Percentiles rank a stretch among this genome's conserved stretches.
Evolutionary conservation across 1,140 invertebrate genomes (phyloP).

Genomic region (Neuroterus valhalla): DNA sequence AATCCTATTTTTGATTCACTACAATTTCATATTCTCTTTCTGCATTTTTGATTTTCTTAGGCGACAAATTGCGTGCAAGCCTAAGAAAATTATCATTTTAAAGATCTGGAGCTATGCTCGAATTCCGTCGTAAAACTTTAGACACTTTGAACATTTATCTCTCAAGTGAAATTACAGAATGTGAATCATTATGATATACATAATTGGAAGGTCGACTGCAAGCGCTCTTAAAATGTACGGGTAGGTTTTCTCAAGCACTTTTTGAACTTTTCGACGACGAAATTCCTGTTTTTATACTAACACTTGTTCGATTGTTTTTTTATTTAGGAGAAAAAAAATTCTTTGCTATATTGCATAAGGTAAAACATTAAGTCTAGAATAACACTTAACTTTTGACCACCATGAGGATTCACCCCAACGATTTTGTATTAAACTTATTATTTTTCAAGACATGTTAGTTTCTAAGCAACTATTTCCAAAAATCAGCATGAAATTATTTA

Average conservation of each 20-base stretch:
- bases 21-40: not conserved
- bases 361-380: too few species aligned
- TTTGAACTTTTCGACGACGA: not conserved
- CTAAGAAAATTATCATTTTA: not conserved
- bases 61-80: not conserved
- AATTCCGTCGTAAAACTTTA: not conserved
- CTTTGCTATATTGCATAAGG: too few species aligned
- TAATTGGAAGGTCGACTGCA: conserved; percentile 4
- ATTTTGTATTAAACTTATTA: too few species aligned
- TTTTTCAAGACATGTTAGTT: too few species aligned
- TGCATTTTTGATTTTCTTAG: not conserved
- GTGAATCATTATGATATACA: conserved; percentile 13
- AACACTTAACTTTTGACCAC: too few species aligned
- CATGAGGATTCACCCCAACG: too few species aligned
- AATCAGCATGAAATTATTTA: too few species aligned
- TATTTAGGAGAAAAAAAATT: too few species aligned
- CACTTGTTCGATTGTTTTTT: too few species aligned
- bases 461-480: too few species aligned
- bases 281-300: too few species aligned
- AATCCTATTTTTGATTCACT: not conserved
- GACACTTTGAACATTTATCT: conserved; percentile 3
- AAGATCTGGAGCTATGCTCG: not conserved
- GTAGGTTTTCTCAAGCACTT: not conserved
- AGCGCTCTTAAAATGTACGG: not conserved
- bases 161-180: not conserved